Evolutionary conservation across 2,888 invertebrate genomes (phyloP).

Genomic region (Fabriciana adippe): DNA sequence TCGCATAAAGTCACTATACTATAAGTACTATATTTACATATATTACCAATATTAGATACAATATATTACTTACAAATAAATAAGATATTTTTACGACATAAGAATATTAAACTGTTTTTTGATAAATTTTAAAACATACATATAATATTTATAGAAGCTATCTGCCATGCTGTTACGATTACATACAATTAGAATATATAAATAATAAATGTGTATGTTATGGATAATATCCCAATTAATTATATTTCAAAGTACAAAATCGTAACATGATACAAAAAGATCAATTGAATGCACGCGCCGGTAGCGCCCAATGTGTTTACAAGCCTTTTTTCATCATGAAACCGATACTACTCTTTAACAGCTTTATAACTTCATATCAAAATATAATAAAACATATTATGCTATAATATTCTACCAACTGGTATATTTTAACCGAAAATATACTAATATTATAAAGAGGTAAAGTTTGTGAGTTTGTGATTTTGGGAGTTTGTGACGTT

Average conservation of each 20-base stretch:
- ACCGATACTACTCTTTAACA: not conserved
- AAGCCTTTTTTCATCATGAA: slow-evolving; percentile 9
- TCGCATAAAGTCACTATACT: not conserved
- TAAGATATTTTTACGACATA: no score
- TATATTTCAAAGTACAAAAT: not conserved
- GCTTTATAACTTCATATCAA: not conserved
- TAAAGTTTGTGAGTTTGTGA: no score
- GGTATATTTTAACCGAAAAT: not conserved
- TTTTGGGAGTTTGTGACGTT: no score
- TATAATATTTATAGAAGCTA: no score
- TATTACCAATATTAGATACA: not conserved
- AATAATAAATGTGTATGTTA: no score
- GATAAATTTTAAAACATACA: no score
- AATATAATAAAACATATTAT: not conserved
- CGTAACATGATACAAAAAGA: slow-evolving; percentile 6
- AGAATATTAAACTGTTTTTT: no score
- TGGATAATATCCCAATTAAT: not conserved
- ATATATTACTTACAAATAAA: no score
- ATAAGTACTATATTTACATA: not conserved
- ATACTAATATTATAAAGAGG: no score
- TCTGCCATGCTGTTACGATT: no score
- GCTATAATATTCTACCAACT: no score
- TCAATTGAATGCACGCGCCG: slow-evolving; percentile 7
- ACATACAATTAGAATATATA: no score
- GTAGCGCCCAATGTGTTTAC: slow-evolving; percentile 5